These are phyloP conservation scores for Montipora foliosa DNA, from an alignment of 64 coral and sea anemone species.

Conservation along the genomic window DNA sequence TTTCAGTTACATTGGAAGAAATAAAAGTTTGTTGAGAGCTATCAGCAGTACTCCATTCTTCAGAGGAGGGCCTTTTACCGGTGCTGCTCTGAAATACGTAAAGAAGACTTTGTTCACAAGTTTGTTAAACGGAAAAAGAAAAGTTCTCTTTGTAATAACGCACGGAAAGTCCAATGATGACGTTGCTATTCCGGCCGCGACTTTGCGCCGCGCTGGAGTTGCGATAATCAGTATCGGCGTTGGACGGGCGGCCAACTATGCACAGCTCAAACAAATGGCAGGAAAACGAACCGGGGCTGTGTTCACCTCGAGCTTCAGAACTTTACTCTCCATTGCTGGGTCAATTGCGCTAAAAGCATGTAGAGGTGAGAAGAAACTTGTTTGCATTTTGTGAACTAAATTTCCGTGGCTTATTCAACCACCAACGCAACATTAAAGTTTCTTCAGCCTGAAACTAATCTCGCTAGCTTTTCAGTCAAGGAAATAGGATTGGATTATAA, in stretches of 20 bases:
- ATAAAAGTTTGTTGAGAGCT: constrained; percentile 41
- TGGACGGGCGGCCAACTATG: not conserved
- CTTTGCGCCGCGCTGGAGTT: constrained; percentile 15
- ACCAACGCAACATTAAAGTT: no score
- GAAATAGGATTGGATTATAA: no score
- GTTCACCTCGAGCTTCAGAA: constrained; percentile 45
- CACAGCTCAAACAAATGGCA: constrained; percentile 49
- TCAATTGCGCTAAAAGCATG: constrained; percentile 16
- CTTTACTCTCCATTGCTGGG: constrained; percentile 26
- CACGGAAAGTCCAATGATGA: constrained; percentile 44
- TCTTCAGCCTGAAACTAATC: no score
- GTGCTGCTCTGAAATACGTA: constrained; percentile 32
- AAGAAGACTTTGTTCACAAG: constrained; percentile 6
- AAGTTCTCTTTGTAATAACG: constrained; percentile 61
- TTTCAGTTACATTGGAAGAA: constrained; percentile 31
- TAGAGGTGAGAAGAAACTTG: constrained; percentile 2
- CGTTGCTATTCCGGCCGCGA: constrained; percentile 22
- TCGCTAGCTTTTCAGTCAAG: no score
- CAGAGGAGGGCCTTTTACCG: constrained; percentile 32
- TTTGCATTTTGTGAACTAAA: not conserved
- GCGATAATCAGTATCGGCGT: constrained; percentile 44
- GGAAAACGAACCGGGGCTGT: constrained; percentile 26
- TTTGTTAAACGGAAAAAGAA: not conserved
- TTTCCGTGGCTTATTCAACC: no score
- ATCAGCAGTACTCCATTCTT: constrained; percentile 51